Percentiles rank a stretch among this genome's conserved stretches.
These are phyloP conservation scores for Gambelia wislizenii DNA, from an alignment of 2,797 vertebrate genomes.

Conservation along the genomic window DNA sequence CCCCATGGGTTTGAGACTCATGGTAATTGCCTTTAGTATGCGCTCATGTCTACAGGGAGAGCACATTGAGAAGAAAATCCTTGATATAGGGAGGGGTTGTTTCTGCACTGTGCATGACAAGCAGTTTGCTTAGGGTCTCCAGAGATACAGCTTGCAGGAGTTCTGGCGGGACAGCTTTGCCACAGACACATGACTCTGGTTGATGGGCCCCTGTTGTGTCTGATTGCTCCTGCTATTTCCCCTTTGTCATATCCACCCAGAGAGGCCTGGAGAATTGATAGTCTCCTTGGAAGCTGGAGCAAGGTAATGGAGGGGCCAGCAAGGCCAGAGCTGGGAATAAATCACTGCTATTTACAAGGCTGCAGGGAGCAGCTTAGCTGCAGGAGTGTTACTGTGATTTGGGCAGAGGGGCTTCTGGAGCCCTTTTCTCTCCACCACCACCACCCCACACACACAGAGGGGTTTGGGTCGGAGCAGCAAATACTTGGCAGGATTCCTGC, in stretches of 20 bases:
- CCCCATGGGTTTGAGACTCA: not conserved
- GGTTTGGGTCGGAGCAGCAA: too few relatives aligned
- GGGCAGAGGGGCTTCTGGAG: not conserved
- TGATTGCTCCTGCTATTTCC: constrained; percentile 58
- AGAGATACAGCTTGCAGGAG: constrained; percentile 49
- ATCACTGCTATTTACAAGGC: not conserved
- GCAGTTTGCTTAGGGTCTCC: constrained; percentile 51
- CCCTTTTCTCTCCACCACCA: not conserved
- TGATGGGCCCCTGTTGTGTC: constrained; percentile 54
- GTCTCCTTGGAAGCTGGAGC: constrained; percentile 42
- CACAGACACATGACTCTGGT: not conserved
- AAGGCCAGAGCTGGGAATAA: not conserved
- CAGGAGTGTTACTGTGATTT: too few relatives aligned
- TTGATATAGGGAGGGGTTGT: not conserved
- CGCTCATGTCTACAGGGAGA: not conserved
- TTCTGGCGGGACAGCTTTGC: constrained; percentile 54
- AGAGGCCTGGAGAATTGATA: constrained; percentile 23
- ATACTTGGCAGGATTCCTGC: too few relatives aligned
- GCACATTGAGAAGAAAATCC: constrained; percentile 46
- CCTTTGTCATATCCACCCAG: constrained; percentile 47
- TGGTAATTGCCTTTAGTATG: constrained; percentile 5
- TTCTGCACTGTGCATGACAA: constrained; percentile 47
- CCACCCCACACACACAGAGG: too few relatives aligned
- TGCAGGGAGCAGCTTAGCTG: not conserved
- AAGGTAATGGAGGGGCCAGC: constrained; percentile 29